Evolutionary conservation across 1,140 invertebrate species (phyloP).

Genomic region (Bombus confusus): DNA sequence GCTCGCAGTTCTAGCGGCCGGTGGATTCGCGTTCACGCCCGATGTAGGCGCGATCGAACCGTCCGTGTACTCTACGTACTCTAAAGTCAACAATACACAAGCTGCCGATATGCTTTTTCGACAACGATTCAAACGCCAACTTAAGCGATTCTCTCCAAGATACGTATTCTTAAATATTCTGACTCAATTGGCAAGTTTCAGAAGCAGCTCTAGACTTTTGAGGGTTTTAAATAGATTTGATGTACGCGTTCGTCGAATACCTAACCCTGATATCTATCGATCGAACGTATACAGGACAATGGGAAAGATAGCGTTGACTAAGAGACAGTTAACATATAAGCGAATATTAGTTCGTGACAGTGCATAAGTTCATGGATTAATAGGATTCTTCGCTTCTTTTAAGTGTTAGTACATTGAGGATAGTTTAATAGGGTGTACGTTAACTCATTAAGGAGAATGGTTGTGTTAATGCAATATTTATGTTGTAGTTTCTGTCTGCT

Average conservation of each 20-base stretch:
- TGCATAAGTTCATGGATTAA: too few relatives aligned
- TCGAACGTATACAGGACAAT: neutral
- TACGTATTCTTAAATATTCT: too few relatives aligned
- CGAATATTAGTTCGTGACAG: neutral
- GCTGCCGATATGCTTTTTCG: slow-evolving; percentile 37
- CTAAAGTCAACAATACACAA: slow-evolving; percentile 72
- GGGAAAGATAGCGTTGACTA: neutral
- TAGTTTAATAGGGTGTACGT: too few relatives aligned
- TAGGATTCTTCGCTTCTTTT: too few relatives aligned
- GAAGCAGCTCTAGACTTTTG: too few relatives aligned
- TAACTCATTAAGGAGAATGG: too few relatives aligned
- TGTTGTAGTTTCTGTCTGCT: too few relatives aligned
- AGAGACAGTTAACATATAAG: neutral
- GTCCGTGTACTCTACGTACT: slow-evolving; percentile 82
- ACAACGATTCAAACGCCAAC: slow-evolving; percentile 13
- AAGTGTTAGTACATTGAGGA: too few relatives aligned
- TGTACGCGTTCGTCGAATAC: too few relatives aligned
- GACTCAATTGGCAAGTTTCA: too few relatives aligned
- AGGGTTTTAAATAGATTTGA: neutral
- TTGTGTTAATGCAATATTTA: too few relatives aligned
- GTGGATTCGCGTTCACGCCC: slow-evolving; percentile 75
- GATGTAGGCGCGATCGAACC: slow-evolving; percentile 76
- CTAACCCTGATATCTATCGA: neutral
- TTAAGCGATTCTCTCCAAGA: neutral
- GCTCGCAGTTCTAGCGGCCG: slow-evolving; percentile 76